phyloP scores from a whole-genome alignment of 1,140 invertebrate species.

The Drosophila tristis region DNA sequence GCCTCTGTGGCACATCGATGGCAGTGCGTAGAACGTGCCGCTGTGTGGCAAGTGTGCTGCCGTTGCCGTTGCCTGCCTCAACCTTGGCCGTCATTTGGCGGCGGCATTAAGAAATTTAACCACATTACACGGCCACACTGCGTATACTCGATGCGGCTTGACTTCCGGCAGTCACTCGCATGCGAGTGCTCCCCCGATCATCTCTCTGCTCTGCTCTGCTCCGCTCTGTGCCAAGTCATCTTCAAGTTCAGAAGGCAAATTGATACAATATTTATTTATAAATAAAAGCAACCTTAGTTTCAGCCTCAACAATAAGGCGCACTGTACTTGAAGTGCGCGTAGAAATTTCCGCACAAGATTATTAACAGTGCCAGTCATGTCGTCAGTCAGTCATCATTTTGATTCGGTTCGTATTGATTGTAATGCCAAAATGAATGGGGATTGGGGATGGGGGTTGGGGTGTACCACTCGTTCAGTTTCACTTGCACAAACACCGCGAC shows the following conservation, averaged over 20 bases:
- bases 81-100: conserved; percentile 70
- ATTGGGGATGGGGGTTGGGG: neutral
- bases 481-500: conserved; percentile 51
- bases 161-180: conserved; percentile 61
- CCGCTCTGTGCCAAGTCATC: conserved; percentile 48
- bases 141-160: conserved; percentile 56
- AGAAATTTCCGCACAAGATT: conserved; percentile 74
- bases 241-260: conserved; percentile 63
- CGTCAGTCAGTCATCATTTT: conserved; percentile 33
- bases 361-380: conserved; percentile 67
- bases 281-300: conserved; percentile 64
- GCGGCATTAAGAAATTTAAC: conserved; percentile 37
- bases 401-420: conserved; percentile 45
- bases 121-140: conserved; percentile 48
- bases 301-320: conserved; percentile 30
- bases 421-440: conserved; percentile 37
- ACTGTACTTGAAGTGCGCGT: conserved; percentile 52
- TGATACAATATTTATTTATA: conserved; percentile 47
- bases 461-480: conserved; percentile 26
- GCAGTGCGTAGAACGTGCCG: conserved; percentile 56
- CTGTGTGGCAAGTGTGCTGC: conserved; percentile 43
- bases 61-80: conserved; percentile 19
- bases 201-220: too few relatives aligned
- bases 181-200: conserved; percentile 36
- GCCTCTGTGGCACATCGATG: conserved; percentile 28